Base-by-base conservation (phyloP, 1,140 invertebrate genomes). In the Conus betulinus region DNA sequence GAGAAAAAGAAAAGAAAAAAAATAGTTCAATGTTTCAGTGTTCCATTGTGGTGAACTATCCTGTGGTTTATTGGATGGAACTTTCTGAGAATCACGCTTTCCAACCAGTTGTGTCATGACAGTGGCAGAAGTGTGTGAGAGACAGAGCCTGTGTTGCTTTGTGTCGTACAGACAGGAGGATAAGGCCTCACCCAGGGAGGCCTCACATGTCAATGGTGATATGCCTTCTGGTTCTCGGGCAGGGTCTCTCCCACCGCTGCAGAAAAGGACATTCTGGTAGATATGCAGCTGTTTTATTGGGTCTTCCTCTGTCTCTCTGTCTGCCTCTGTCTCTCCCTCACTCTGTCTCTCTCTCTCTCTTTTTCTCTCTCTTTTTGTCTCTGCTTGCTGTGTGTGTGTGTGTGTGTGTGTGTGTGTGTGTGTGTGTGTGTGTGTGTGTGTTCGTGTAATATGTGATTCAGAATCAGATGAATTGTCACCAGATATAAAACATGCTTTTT, bases 251-350 rank as follows among this genome's bases (percentile, higher is more conserved):
- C 94, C 60, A 95, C 94, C 39, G 51, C 93, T 84, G 93, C 94
- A 53, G 95, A 95, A 87, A 95, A 95, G 92, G 94, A 95, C 88
- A 95, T 95, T 57, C 90, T 95, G 92, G 94, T 95, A 84, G 8
- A 51, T 79, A 5, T 52, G 7, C 57, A 60, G 8, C 15, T 51
- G n/a, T 3, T 39, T 2, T 79, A 39, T 79, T 79, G 6, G 67
- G 20, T 23, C 51, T 52, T 5, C 11, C 78, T 79, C 25, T 79
- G 78, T 51, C 25, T 51, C 3, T 79, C 7, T 79, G 27, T 79
- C 7, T 51, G 51, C 39, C 13, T 79, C 13, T 79, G 78, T 79
- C 25, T 15, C 0, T 39, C 39, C 39, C 51, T 52, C 11, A 10
- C 78, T 79, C 25, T 79, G 78, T 51, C 25, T 51, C 7, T 79